Evolutionary conservation across 2,888 invertebrate species (phyloP).

Genomic region (Drosophila fungiperda): DNA sequence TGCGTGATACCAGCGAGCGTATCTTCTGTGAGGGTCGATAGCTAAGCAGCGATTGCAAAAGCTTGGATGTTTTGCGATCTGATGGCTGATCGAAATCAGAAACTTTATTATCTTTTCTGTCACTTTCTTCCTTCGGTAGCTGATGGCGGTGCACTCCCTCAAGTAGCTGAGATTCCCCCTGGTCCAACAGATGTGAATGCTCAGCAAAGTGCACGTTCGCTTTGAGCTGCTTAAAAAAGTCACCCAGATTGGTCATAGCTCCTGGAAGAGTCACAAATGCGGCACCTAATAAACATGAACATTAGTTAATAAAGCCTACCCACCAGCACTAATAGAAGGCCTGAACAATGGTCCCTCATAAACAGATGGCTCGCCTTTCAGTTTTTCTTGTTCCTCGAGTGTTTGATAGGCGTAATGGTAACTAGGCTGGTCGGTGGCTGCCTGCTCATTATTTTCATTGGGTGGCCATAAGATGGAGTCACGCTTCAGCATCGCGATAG

Average conservation of each 20-base stretch:
- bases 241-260: constrained; percentile 83
- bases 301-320: constrained; percentile 42
- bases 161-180: constrained; percentile 75
- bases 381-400: constrained; percentile 20
- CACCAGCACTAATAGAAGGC: constrained; percentile 85
- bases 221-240: constrained; percentile 83
- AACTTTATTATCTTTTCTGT: constrained; percentile 14
- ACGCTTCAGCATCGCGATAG: constrained; percentile 38
- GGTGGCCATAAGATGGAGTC: constrained; percentile 31
- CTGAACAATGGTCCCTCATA: constrained; percentile 52
- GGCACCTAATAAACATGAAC: constrained; percentile 33
- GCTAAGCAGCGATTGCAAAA: constrained; percentile 84
- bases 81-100: constrained; percentile 37
- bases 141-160: constrained; percentile 81
- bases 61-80: constrained; percentile 80
- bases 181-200: constrained; percentile 70
- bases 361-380: constrained; percentile 63
- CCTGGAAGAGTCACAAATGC: constrained; percentile 68
- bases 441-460: not conserved
- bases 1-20: constrained; percentile 87
- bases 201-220: constrained; percentile 83
- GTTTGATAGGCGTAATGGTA: constrained; percentile 18
- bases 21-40: constrained; percentile 86
- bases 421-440: not conserved
- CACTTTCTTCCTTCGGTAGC: constrained; percentile 61